Percentiles rank a stretch among this genome's conserved stretches.
phyloP scores from a whole-genome alignment of 2,888 invertebrate species.

The Eupithecia subfuscata region DNA sequence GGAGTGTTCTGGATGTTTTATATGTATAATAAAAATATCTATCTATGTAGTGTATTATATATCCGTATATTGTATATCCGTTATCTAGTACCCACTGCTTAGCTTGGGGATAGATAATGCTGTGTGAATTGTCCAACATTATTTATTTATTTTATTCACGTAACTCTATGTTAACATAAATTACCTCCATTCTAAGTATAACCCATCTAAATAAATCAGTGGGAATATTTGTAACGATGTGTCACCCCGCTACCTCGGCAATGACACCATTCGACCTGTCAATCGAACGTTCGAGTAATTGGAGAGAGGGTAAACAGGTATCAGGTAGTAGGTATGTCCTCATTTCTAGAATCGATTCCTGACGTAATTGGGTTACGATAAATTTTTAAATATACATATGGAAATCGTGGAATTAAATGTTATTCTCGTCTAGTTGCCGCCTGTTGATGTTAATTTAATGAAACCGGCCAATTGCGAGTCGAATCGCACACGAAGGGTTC shows the following conservation, averaged over 20 bases:
- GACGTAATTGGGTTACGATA: slow-evolving; percentile 27
- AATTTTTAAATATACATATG: not conserved
- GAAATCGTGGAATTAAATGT: not conserved
- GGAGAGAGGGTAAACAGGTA: slow-evolving; percentile 28
- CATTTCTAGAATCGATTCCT: slow-evolving; percentile 41
- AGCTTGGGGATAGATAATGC: no score
- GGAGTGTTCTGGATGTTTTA: no score
- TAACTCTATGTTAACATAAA: not conserved
- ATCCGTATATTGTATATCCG: no score
- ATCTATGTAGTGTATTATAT: no score
- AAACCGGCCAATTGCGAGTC: no score
- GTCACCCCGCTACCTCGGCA: slow-evolving; percentile 32
- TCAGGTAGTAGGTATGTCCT: slow-evolving; percentile 42
- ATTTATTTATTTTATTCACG: no score
- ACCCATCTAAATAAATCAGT: slow-evolving; percentile 9
- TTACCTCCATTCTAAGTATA: not conserved
- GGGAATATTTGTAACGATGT: slow-evolving; percentile 40
- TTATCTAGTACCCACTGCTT: no score
- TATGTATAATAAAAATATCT: no score
- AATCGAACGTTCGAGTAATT: slow-evolving; percentile 36
- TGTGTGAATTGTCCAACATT: no score
- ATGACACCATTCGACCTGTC: slow-evolving; percentile 30
- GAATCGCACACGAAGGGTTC: no score
- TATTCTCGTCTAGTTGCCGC: not conserved
- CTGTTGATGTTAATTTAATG: not conserved